These are phyloP conservation scores for Ispidina lecontei DNA, from an alignment of 2,797 vertebrate genomes.

Conservation along the genomic window DNA sequence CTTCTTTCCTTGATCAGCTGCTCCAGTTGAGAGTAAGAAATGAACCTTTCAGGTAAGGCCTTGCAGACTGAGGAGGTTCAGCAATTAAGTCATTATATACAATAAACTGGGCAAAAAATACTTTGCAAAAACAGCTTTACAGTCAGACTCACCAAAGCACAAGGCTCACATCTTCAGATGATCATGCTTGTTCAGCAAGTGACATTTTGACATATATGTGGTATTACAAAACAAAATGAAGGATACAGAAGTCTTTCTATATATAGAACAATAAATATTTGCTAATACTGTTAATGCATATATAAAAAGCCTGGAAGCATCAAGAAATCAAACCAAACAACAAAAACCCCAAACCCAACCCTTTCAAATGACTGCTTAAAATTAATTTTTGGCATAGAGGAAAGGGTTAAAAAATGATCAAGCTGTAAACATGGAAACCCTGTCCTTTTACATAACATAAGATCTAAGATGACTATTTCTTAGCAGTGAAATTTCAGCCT, in stretches of 20 bases:
- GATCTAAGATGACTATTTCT: background rate
- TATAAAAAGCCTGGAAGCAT: background rate
- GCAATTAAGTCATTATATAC: background rate
- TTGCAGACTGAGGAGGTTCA: background rate
- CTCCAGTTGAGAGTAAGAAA: background rate
- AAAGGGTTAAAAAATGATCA: background rate
- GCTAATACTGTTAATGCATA: background rate
- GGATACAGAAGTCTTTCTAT: background rate
- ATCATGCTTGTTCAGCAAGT: background rate
- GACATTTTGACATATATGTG: background rate
- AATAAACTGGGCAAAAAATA: background rate
- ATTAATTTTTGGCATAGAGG: background rate
- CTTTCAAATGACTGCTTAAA: background rate
- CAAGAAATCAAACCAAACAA: background rate
- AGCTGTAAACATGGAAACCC: background rate
- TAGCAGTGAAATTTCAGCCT: background rate
- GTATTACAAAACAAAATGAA: background rate
- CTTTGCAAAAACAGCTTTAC: background rate
- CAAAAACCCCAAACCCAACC: background rate
- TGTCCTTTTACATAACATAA: background rate
- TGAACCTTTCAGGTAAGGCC: background rate
- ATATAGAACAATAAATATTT: background rate
- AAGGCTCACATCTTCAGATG: background rate
- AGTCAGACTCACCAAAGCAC: background rate
- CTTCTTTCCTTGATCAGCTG: background rate